Evolutionary conservation across 2,113 vertebrate species (phyloP).

Genomic region (Toxotes chatareus): DNA sequence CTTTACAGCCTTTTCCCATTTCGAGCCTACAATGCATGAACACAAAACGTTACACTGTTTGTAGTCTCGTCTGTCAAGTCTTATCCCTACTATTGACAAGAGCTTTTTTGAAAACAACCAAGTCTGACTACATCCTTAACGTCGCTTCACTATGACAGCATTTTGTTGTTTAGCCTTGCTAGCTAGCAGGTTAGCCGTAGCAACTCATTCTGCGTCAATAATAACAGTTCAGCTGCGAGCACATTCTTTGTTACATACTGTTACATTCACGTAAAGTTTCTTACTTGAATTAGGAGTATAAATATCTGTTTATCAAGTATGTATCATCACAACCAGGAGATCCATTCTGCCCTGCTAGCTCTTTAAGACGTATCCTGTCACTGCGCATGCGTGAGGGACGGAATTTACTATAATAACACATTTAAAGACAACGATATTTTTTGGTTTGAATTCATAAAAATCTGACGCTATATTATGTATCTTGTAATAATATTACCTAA

Average conservation of each 20-base stretch:
- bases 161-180: slow-evolving; percentile 36
- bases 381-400: slow-evolving; percentile 53
- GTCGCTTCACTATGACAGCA: neutral
- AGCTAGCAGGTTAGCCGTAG: slow-evolving; percentile 23
- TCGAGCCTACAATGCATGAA: slow-evolving; percentile 35
- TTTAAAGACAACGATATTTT: too few species aligned
- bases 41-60: neutral
- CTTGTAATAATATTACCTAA: neutral
- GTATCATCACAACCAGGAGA: neutral
- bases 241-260: too few species aligned
- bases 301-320: slow-evolving; percentile 1
- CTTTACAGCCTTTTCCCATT: slow-evolving; percentile 97
- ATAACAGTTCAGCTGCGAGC: accelerated
- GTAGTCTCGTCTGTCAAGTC: neutral
- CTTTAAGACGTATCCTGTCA: neutral
- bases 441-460: neutral
- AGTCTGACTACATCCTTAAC: neutral
- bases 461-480: neutral
- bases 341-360: slow-evolving; percentile 45
- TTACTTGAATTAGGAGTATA: neutral
- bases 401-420: neutral
- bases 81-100: neutral
- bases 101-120: neutral
- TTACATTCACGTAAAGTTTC: neutral
- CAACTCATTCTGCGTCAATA: neutral